Conservation (phyloP, 2,888 invertebrate species). For the Tenodera sinensis region DNA sequence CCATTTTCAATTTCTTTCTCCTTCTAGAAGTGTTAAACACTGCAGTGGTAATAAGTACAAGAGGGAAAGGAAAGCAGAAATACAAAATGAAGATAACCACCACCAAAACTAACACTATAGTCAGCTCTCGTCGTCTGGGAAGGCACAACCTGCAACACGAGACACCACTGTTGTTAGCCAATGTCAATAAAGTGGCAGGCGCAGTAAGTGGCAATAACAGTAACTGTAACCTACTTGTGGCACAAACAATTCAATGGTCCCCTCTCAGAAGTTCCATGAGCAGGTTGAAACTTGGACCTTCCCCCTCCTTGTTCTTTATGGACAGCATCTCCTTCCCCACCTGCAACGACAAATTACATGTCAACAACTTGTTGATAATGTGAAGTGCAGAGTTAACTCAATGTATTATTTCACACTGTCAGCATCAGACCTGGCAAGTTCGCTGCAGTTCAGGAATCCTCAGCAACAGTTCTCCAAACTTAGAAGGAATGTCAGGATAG, state of each 20-base stretch:
- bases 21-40: not conserved
- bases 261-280: conserved; percentile 93
- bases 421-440: conserved; percentile 84
- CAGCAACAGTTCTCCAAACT: conserved; percentile 89
- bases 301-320: conserved; percentile 79
- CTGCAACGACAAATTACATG: conserved; percentile 47
- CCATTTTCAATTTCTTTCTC: conserved; percentile 13
- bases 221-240: conserved; percentile 22
- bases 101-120: conserved; percentile 8
- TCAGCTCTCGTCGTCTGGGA: not conserved
- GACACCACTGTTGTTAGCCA: too few species aligned
- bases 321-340: conserved; percentile 91
- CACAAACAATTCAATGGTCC: conserved; percentile 64
- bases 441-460: conserved; percentile 92
- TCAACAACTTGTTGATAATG: too few species aligned
- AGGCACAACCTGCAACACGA: not conserved
- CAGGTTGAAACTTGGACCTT: conserved; percentile 87
- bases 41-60: conserved; percentile 18
- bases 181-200: not conserved
- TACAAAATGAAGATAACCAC: conserved; percentile 11
- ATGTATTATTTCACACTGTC: too few species aligned
- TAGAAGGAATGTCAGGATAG: conserved; percentile 89
- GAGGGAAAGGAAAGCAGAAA: not conserved
- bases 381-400: too few species aligned
- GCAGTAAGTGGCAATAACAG: not conserved